A percentile compares a stretch with the other conserved stretches of the same genome.
These are phyloP conservation scores for Fukomys damarensis DNA, from an alignment of 2,113 vertebrate genomes.

Conservation along the genomic window DNA sequence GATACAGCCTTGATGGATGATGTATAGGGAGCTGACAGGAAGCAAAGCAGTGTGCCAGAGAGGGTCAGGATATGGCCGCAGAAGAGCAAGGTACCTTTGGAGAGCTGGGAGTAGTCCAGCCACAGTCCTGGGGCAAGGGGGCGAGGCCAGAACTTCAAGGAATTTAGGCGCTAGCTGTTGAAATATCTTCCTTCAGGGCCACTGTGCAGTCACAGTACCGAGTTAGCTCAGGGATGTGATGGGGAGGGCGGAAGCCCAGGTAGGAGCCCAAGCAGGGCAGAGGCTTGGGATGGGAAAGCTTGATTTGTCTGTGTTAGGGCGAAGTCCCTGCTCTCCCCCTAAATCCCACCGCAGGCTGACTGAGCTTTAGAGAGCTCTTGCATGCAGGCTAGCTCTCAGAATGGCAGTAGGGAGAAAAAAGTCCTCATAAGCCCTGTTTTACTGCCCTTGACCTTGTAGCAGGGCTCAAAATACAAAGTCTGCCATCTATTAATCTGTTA, in stretches of 20 bases:
- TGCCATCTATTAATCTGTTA: conserved; percentile 82
- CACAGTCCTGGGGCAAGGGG: neutral
- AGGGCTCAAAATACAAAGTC: conserved; percentile 74
- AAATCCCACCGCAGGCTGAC: neutral
- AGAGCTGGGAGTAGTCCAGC: neutral
- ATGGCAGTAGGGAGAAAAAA: conserved; percentile 52
- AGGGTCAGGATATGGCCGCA: neutral
- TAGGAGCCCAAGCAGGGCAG: neutral
- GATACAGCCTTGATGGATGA: neutral
- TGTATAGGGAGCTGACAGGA: neutral
- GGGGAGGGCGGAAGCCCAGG: neutral
- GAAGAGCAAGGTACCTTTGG: neutral
- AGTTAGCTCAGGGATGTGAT: neutral
- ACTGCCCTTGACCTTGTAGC: conserved; percentile 71
- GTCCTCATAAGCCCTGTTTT: conserved; percentile 26
- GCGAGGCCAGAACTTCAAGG: neutral
- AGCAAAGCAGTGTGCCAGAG: neutral
- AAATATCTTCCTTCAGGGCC: neutral
- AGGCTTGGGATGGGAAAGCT: neutral
- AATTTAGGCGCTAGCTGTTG: neutral
- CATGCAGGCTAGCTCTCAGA: conserved; percentile 20
- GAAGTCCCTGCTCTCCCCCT: neutral
- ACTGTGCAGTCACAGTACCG: fast-evolving
- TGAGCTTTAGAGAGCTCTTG: neutral
- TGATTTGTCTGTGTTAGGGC: neutral